Conservation (phyloP, 2,888 invertebrate genomes). For the Orthosia gothica region DNA sequence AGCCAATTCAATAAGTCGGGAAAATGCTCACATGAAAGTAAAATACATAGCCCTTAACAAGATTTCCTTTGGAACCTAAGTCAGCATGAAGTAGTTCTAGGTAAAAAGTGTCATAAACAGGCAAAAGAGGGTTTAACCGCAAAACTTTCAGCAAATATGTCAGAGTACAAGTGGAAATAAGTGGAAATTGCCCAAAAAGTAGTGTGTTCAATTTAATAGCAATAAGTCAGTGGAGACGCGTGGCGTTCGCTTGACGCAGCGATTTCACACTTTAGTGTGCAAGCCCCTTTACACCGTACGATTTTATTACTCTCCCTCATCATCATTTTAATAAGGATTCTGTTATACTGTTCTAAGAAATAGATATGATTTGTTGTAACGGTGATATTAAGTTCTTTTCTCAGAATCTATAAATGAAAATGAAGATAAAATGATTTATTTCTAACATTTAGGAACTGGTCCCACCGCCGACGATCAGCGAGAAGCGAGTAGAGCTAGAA, state of each 20-base stretch:
- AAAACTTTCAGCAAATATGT: constrained; percentile 61
- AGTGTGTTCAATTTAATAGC: constrained; percentile 81
- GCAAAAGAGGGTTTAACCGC: constrained; percentile 27
- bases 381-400: constrained; percentile 14
- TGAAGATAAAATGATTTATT: constrained; percentile 4
- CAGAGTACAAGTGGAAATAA: constrained; percentile 61
- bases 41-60: constrained; percentile 24
- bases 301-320: constrained; percentile 36
- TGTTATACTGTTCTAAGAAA: constrained; percentile 28
- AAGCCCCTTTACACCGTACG: constrained; percentile 68
- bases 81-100: constrained; percentile 37
- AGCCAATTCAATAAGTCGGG: constrained; percentile 14
- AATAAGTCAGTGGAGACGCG: constrained; percentile 78
- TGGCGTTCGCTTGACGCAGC: constrained; percentile 76
- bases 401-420: neutral
- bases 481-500: too few species aligned
- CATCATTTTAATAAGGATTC: constrained; percentile 27
- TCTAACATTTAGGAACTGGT: neutral
- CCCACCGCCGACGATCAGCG: too few species aligned
- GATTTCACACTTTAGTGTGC: constrained; percentile 73
- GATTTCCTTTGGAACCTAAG: neutral
- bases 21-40: constrained; percentile 30
- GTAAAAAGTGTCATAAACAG: constrained; percentile 47
- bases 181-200: constrained; percentile 73
- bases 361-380: neutral